Base-by-base conservation (phyloP, 2,797 vertebrate species). In the Scleropages formosus region DNA sequence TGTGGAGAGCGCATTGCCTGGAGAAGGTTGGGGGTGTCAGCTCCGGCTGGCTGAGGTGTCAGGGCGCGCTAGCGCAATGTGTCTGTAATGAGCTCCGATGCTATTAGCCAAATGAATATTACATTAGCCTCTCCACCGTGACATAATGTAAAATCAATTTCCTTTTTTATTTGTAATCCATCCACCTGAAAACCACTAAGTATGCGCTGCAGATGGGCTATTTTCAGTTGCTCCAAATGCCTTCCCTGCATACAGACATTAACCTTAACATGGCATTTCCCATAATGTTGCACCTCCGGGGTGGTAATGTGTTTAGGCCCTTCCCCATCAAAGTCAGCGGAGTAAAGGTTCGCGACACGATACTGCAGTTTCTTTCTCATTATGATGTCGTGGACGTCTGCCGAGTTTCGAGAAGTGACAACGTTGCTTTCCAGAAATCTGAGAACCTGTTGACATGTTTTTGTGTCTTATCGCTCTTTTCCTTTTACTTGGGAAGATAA, bases 101-200 rank as follows among this genome's bases (percentile, higher is more conserved):
- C 84, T 84, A 82, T 87, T 86, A 87, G 80, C 83, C 78, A 84
- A 87, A 87, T 80, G 80, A 83, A 81, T 83, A 81, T 84, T 85
- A 85, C 79, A 83, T 85, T 78, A 88, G 78, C 85, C 78, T 62
- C 46, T 71, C 72, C 39, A 77, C 80, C 69, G 77, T 81, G 85
- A 79, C 82, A 80, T 74, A 58, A 46, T 78, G 79, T 58, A 75
- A 73, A 80, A 78, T 80, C 82, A 78, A 82, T 84, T 78, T 77
- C 75, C 83, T 81, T 78, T 78, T 46, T 85, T 79, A 84, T 84
- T 77, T 66, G 82, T 80, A 83, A 75, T 82, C 79, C 60, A 80
- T 81, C 80, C 80, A 75, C 79, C 83, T 80, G 81, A 83, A 63
- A 71, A 70, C 59, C 59, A 22, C 67, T 70, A 69, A 75, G 59